These are phyloP conservation scores for Epirrhoe tristata DNA, from an alignment of 2,888 invertebrate genomes.

Conservation along the genomic window DNA sequence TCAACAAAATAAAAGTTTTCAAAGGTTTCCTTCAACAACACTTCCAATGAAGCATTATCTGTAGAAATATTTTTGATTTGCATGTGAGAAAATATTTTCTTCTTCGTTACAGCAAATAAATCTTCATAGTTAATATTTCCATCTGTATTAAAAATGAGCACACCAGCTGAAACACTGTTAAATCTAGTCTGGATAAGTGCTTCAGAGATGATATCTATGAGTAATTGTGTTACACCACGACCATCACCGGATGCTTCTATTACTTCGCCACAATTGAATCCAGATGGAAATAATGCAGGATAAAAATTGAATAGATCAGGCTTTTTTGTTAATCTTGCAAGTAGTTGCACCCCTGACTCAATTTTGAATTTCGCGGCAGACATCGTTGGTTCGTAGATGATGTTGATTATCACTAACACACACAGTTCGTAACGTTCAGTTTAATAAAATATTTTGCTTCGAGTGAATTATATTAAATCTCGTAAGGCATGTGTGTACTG, in stretches of 20 bases:
- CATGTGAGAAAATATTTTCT: conserved; percentile 39
- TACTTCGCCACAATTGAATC: conserved; percentile 63
- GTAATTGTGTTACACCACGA: conserved; percentile 55
- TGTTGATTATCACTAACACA: no score
- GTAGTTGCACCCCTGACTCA: conserved; percentile 86
- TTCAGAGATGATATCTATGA: conserved; percentile 69
- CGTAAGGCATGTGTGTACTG: no score
- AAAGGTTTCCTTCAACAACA: conserved; percentile 50
- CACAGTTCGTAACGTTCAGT: no score
- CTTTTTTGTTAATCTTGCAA: conserved; percentile 79
- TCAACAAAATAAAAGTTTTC: conserved; percentile 65
- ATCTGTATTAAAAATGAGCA: conserved; percentile 74
- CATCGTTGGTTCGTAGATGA: conserved; percentile 13
- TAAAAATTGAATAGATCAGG: conserved; percentile 76
- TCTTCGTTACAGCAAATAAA: conserved; percentile 50
- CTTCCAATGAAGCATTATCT: conserved; percentile 41
- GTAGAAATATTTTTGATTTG: conserved; percentile 16
- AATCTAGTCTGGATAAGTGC: conserved; percentile 57
- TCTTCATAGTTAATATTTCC: conserved; percentile 67
- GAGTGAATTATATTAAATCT: no score
- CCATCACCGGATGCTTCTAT: conserved; percentile 68
- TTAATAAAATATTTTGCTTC: no score
- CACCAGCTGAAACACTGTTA: conserved; percentile 62
- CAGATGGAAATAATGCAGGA: conserved; percentile 71
- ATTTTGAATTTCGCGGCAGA: conserved; percentile 60